These are phyloP conservation scores for Ceyx melanurus DNA, from an alignment of 2,113 vertebrate species.

Conservation along the genomic window DNA sequence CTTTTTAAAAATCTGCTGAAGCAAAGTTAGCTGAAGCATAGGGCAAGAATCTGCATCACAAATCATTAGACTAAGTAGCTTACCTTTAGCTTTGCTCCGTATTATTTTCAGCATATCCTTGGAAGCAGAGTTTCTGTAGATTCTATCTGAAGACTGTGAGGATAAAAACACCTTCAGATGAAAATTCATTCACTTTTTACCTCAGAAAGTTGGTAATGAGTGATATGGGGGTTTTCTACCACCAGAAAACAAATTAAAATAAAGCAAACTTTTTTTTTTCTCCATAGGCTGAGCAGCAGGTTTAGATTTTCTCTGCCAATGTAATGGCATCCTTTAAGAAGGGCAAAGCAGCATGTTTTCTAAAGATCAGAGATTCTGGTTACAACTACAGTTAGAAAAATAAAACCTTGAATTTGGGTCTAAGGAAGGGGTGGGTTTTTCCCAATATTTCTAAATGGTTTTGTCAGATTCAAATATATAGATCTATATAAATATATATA, in stretches of 20 bases:
- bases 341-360: neutral
- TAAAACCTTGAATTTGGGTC: neutral
- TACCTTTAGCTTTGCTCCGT: neutral
- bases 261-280: neutral
- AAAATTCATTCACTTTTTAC: neutral
- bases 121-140: neutral
- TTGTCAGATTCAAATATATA: neutral
- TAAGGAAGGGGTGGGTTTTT: neutral
- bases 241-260: neutral
- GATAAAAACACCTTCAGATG: neutral
- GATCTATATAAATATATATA: too few relatives aligned
- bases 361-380: neutral
- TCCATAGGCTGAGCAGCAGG: neutral
- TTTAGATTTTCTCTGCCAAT: neutral
- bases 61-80: neutral
- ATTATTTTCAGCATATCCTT: neutral
- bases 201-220: neutral
- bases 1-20: neutral
- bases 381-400: neutral
- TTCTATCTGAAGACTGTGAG: neutral
- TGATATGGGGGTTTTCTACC: neutral
- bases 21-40: neutral
- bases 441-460: neutral
- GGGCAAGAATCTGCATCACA: neutral
- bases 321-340: neutral